Evolutionary conservation across 2,888 invertebrate species (phyloP).

Genomic region (Ecliptopera silaceata): DNA sequence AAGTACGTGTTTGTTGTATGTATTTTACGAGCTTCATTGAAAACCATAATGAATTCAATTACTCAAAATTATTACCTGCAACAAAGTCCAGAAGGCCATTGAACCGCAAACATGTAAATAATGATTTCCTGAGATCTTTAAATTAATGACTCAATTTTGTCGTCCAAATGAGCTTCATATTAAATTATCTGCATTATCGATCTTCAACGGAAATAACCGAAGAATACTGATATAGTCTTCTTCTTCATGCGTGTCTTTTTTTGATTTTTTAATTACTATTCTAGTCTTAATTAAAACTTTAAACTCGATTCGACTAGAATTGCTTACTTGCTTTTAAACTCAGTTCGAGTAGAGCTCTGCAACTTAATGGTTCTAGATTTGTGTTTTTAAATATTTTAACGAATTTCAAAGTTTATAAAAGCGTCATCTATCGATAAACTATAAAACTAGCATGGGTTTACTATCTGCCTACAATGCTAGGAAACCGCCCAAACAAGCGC

Average conservation of each 20-base stretch:
- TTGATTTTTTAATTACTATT: too few relatives aligned
- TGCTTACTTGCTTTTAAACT: too few relatives aligned
- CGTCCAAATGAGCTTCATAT: constrained; percentile 15
- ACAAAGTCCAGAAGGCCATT: constrained; percentile 16
- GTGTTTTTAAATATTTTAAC: too few relatives aligned
- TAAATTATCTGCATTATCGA: constrained; percentile 1
- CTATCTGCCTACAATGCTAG: constrained; percentile 13
- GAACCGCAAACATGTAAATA: constrained; percentile 17
- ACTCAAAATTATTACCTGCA: not conserved
- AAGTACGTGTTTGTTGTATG: not conserved
- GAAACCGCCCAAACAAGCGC: not conserved
- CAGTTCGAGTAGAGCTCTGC: too few relatives aligned
- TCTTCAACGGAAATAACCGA: not conserved
- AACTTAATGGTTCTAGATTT: too few relatives aligned
- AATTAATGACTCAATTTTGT: constrained; percentile 26
- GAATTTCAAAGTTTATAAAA: not conserved
- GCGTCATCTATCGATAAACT: constrained; percentile 28
- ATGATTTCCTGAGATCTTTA: constrained; percentile 19
- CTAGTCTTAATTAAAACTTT: too few relatives aligned
- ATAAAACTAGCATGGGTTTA: constrained; percentile 6
- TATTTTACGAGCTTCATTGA: not conserved
- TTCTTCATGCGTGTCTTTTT: too few relatives aligned
- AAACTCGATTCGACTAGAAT: too few relatives aligned
- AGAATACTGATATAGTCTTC: not conserved
- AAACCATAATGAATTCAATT: not conserved